Conservation (phyloP, 23 tunicate species). For the Halocynthia roretzi region DNA sequence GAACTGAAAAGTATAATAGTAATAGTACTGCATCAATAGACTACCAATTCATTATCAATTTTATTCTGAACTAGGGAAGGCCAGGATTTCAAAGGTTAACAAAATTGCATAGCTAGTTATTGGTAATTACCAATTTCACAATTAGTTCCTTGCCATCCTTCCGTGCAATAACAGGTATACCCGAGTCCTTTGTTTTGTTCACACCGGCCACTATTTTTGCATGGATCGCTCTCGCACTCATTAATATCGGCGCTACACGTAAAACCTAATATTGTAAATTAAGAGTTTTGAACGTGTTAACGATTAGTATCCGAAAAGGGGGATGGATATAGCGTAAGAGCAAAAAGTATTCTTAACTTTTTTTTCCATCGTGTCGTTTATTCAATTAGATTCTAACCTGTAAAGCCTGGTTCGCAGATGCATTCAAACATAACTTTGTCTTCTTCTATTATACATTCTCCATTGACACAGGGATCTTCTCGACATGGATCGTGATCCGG, state of each 20-base stretch:
- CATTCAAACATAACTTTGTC: slow-evolving; percentile 33
- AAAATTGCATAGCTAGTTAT: too few relatives aligned
- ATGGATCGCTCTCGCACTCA: slow-evolving; percentile 44
- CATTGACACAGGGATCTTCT: slow-evolving; percentile 67
- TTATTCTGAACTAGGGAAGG: not conserved
- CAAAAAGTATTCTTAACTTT: too few relatives aligned
- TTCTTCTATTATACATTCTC: slow-evolving; percentile 32
- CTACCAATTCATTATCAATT: not conserved
- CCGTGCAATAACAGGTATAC: slow-evolving; percentile 31
- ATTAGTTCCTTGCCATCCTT: slow-evolving; percentile 33
- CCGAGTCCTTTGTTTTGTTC: slow-evolving; percentile 27
- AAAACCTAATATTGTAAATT: slow-evolving; percentile 6
- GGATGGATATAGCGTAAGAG: not conserved
- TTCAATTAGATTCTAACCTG: slow-evolving; percentile 3
- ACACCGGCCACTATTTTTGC: slow-evolving; percentile 42
- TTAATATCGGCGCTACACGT: slow-evolving; percentile 44
- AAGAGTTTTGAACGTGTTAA: not conserved
- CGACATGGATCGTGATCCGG: slow-evolving; percentile 52
- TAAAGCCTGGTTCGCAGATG: slow-evolving; percentile 18
- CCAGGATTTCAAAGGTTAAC: not conserved
- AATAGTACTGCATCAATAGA: not conserved
- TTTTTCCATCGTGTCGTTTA: too few relatives aligned
- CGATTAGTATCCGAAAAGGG: not conserved
- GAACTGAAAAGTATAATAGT: not conserved
- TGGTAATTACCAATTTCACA: slow-evolving; percentile 24